Conservation (phyloP, 2,113 vertebrate genomes). For the Todiramphus chloris region DNA sequence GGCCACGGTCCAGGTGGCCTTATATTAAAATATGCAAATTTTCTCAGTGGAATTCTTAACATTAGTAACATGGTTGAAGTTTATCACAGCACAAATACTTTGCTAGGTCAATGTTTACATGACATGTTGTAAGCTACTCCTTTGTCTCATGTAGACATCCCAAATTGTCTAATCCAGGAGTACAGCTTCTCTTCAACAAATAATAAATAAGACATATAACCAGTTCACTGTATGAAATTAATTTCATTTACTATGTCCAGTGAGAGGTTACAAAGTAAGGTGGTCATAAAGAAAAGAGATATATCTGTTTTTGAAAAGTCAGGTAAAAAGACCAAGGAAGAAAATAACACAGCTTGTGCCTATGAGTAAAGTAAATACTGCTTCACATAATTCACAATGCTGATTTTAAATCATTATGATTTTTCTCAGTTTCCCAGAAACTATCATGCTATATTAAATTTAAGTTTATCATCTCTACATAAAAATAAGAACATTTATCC, state of each 20-base stretch:
- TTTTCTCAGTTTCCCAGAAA: background rate
- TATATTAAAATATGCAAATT: background rate
- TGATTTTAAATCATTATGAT: background rate
- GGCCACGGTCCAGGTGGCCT: background rate
- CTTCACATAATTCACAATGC: background rate
- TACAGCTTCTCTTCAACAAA: background rate
- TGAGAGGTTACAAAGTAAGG: background rate
- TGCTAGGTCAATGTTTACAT: background rate
- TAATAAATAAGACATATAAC: background rate
- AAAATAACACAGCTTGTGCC: background rate
- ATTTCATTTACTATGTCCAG: background rate
- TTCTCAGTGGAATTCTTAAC: background rate
- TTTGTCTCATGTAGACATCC: background rate
- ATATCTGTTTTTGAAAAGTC: background rate
- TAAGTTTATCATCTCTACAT: background rate
- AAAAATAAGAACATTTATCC: background rate
- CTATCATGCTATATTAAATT: background rate
- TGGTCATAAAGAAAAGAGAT: background rate
- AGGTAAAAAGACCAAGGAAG: background rate
- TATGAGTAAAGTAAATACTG: conserved; percentile 1
- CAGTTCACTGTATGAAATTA: background rate
- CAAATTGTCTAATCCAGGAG: background rate
- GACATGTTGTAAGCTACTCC: background rate
- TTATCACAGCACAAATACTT: background rate
- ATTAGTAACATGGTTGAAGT: background rate